phyloP scores from a whole-genome alignment of 2,888 invertebrate genomes.

The Thera obeliscata region DNA sequence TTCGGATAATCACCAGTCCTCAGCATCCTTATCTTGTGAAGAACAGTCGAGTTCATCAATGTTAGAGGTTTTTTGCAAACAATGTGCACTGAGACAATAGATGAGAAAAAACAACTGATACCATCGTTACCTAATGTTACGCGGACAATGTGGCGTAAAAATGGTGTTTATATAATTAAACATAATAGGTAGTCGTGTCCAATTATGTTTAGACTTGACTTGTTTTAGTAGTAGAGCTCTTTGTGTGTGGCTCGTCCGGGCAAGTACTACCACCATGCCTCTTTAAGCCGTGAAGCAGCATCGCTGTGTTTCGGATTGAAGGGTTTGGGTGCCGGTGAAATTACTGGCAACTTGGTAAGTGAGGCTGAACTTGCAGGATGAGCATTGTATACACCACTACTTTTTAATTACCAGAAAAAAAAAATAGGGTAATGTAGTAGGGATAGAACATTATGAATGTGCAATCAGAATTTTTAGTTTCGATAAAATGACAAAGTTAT shows the following conservation, averaged over 20 bases:
- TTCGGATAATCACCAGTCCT: background rate
- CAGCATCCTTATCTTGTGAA: background rate
- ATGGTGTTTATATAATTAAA: slow-evolving; percentile 16
- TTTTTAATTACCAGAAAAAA: no score
- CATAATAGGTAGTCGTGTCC: background rate
- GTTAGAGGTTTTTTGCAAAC: slow-evolving; percentile 20
- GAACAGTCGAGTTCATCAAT: slow-evolving; percentile 13
- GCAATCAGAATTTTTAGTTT: no score
- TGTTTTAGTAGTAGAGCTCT: background rate
- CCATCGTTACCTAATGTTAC: slow-evolving; percentile 23
- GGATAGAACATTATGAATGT: no score
- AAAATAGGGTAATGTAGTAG: no score
- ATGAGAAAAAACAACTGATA: slow-evolving; percentile 20
- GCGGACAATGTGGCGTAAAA: slow-evolving; percentile 23
- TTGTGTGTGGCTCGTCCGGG: background rate
- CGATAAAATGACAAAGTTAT: no score
- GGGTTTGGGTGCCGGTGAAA: no score
- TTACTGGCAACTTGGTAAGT: no score
- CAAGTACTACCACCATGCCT: no score
- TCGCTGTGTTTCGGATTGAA: no score
- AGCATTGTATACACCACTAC: no score
- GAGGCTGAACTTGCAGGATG: no score
- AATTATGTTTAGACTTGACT: background rate
- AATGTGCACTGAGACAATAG: slow-evolving; percentile 25
- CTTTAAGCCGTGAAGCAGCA: no score